A percentile compares a stretch with the other conserved stretches of the same genome.
Conservation (phyloP, 2,888 invertebrate genomes). For the Selenia dentaria region DNA sequence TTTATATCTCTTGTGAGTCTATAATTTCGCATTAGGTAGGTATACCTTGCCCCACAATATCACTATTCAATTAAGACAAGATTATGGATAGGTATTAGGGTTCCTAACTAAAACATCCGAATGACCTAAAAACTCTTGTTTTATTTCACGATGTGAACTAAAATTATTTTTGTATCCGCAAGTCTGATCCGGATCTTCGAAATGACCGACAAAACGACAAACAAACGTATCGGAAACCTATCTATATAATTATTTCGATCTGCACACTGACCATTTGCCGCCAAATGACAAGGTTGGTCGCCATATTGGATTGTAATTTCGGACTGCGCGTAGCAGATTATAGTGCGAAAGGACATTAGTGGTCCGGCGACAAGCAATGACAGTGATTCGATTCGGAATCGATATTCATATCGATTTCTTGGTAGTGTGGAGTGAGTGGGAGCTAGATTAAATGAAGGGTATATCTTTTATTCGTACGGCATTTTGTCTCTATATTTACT, state of each 20-base stretch:
- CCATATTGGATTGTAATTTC: conserved; percentile 69
- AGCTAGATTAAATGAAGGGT: background rate
- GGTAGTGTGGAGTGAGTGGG: conserved; percentile 23
- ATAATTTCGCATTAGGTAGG: too few species aligned
- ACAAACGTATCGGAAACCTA: conserved; percentile 59
- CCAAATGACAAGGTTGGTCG: conserved; percentile 75
- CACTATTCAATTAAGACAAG: too few species aligned
- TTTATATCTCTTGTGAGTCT: too few species aligned
- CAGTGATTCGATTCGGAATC: conserved; percentile 53
- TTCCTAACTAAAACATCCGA: too few species aligned
- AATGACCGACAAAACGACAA: conserved; percentile 40
- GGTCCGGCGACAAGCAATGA: conserved; percentile 64
- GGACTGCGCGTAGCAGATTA: conserved; percentile 70
- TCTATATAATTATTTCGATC: conserved; percentile 58
- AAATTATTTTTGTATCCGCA: background rate
- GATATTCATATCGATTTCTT: conserved; percentile 52
- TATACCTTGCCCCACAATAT: too few species aligned
- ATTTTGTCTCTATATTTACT: too few species aligned
- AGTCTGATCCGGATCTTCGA: conserved; percentile 8
- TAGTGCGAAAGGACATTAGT: conserved; percentile 65
- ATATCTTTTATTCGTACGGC: too few species aligned
- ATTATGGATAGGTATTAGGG: too few species aligned
- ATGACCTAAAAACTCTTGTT: too few species aligned
- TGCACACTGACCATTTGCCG: conserved; percentile 52
- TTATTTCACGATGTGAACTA: too few species aligned